Conservation (phyloP, 2,888 invertebrate genomes). For the Platycnemis pennipes region DNA sequence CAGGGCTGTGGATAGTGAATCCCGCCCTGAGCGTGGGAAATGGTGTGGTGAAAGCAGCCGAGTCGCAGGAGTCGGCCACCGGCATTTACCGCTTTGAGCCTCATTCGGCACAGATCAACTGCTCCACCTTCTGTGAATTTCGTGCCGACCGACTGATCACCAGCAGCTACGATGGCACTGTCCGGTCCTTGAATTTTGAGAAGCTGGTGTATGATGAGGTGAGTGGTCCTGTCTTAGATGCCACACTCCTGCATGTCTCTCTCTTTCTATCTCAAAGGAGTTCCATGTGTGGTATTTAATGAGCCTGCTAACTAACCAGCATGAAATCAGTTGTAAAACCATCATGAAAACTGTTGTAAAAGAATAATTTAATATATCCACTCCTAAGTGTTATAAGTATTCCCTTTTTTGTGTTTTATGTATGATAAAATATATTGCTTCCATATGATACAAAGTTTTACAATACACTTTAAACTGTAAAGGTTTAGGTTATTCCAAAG, state of each 20-base stretch:
- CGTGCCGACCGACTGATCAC: conserved; percentile 74
- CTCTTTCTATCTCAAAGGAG: background rate
- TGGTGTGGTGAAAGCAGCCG: conserved; percentile 70
- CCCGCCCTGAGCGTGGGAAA: conserved; percentile 72
- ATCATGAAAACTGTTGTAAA: too few relatives aligned
- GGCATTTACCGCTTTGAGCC: conserved; percentile 75
- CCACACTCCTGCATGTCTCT: background rate
- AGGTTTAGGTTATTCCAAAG: too few relatives aligned
- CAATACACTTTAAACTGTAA: too few relatives aligned
- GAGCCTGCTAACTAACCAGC: too few relatives aligned
- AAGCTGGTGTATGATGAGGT: conserved; percentile 77
- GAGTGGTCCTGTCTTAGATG: conserved; percentile 60
- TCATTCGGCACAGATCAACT: conserved; percentile 77
- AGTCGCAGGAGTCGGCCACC: background rate
- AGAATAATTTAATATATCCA: too few relatives aligned
- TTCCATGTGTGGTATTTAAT: too few relatives aligned
- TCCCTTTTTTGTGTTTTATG: too few relatives aligned
- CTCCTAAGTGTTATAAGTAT: too few relatives aligned
- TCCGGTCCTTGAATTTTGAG: conserved; percentile 77
- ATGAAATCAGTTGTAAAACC: too few relatives aligned
- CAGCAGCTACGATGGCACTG: conserved; percentile 78
- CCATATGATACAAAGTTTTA: too few relatives aligned
- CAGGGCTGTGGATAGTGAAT: conserved; percentile 74
- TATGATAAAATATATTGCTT: too few relatives aligned
- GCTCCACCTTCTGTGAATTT: conserved; percentile 75